These are phyloP conservation scores for Lytechinus variegatus DNA, from an alignment of 35 echinoderm and acorn worm genomes.

Conservation along the genomic window DNA sequence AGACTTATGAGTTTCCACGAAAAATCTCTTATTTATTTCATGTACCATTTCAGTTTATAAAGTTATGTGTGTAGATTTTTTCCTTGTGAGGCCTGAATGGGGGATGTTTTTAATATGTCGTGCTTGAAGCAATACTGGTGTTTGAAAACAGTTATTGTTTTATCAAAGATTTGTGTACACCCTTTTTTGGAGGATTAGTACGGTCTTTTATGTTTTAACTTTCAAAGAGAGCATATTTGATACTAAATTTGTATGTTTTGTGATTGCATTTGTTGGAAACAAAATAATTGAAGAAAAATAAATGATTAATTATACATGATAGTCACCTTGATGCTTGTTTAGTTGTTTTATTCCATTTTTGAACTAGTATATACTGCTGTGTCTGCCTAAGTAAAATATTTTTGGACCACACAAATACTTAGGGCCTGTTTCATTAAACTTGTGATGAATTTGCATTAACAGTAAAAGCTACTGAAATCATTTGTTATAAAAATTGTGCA, in stretches of 20 bases:
- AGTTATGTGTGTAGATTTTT: neutral
- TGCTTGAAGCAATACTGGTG: neutral
- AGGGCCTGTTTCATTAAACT: too few species aligned
- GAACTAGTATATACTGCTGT: too few species aligned
- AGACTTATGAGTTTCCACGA: neutral
- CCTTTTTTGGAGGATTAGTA: neutral
- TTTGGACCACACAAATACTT: too few species aligned
- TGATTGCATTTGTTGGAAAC: neutral
- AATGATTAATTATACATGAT: neutral
- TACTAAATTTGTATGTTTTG: neutral
- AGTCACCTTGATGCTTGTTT: neutral
- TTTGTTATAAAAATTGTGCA: too few species aligned
- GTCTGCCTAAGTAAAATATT: too few species aligned
- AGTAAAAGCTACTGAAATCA: too few species aligned
- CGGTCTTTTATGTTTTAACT: neutral
- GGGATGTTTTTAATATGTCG: neutral
- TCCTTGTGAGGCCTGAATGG: neutral
- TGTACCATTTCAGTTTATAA: neutral
- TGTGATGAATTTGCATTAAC: too few species aligned
- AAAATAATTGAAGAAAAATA: neutral
- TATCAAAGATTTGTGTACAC: slow-evolving; percentile 7
- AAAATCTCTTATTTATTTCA: neutral
- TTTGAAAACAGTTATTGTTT: neutral
- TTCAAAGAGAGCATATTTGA: slow-evolving; percentile 13
- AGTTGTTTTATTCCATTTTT: too few species aligned